Base-by-base conservation (phyloP, 2,113 vertebrate genomes). In the Macquaria australasica region DNA sequence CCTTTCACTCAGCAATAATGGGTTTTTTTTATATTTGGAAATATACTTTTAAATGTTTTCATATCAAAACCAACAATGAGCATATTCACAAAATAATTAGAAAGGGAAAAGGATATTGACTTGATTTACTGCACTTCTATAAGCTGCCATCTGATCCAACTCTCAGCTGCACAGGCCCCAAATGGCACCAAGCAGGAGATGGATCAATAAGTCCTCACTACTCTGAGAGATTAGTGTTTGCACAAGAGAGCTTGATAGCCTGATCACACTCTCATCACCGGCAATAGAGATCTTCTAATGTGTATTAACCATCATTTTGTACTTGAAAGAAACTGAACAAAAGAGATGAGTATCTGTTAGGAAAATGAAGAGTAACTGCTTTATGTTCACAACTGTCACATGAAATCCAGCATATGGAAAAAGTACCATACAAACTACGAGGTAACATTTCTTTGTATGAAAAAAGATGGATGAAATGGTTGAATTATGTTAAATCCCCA, bases 141-240 rank as follows among this genome's bases (percentile, higher is more conserved):
- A 34, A 62, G 41, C 20, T 31, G 10, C 11, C 39, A 4, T 31
- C 5, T 63, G 45, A 50, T 62, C 34, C 39, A 31, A 45, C 18
- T 21, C 3, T 7, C 18, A 67, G 10, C 18, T 37, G 28, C 15
- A 48, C 31, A 59, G 63, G 31, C 31, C 31, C 20, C 56, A 21
- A 53, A 34, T 9, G 55, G 53, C 66, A 70, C 39, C 48, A n/a
- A 73, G 51, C 56, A 12, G 66, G 6, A n/a, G 50, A 23, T 9
- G 20, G 34, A 81, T 80, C 48, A 23, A 59, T 67, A 53, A 59
- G 56, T 18, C 55, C 31, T 62, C 31, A 64, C 51, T 39, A 28
- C 28, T 64, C 56, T 16, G 77, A 76, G 45, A 9, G 71, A 76
- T 55, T 56, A 58, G n/a, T 62, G 73, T 75, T 34, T 51, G 28